A percentile compares a stretch with the other conserved stretches of the same genome.
Conservation (phyloP, 1,140 invertebrate species). For the Psix sp. region DNA sequence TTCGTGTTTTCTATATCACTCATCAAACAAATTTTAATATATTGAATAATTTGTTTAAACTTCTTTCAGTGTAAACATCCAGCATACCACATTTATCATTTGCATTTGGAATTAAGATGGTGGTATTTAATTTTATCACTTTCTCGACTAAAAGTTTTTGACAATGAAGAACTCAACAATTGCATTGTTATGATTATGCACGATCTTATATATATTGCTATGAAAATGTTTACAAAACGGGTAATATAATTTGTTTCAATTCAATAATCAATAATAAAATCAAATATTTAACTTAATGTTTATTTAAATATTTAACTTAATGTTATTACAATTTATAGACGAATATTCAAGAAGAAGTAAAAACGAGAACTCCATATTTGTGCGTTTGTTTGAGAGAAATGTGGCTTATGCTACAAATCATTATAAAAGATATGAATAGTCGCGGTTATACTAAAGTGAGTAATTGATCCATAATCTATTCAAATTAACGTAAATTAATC, state of each 20-base stretch:
- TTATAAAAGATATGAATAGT: conserved; percentile 60
- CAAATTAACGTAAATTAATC: too few relatives aligned
- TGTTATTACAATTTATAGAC: conserved; percentile 67
- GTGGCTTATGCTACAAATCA: conserved; percentile 73
- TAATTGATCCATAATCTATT: too few relatives aligned
- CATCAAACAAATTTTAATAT: too few relatives aligned
- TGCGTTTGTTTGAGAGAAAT: conserved; percentile 75
- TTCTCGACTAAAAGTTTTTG: conserved; percentile 46
- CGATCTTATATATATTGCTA: conserved; percentile 69
- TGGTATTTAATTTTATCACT: conserved; percentile 67
- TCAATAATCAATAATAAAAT: too few relatives aligned
- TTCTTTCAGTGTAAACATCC: conserved; percentile 69
- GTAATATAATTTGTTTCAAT: too few relatives aligned
- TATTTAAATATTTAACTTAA: too few relatives aligned
- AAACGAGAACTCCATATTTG: conserved; percentile 69
- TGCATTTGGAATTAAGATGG: conserved; percentile 75
- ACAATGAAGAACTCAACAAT: conserved; percentile 63
- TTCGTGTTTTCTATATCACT: conserved; percentile 12
- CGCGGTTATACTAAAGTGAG: conserved; percentile 65
- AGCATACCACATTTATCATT: conserved; percentile 75
- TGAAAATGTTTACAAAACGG: conserved; percentile 68
- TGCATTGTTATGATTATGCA: conserved; percentile 61
- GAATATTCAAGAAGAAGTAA: conserved; percentile 61
- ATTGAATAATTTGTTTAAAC: conserved; percentile 2
- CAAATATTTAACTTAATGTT: too few relatives aligned